Base-by-base conservation (phyloP, 2,888 invertebrate species). In the Nymphalis c-album region DNA sequence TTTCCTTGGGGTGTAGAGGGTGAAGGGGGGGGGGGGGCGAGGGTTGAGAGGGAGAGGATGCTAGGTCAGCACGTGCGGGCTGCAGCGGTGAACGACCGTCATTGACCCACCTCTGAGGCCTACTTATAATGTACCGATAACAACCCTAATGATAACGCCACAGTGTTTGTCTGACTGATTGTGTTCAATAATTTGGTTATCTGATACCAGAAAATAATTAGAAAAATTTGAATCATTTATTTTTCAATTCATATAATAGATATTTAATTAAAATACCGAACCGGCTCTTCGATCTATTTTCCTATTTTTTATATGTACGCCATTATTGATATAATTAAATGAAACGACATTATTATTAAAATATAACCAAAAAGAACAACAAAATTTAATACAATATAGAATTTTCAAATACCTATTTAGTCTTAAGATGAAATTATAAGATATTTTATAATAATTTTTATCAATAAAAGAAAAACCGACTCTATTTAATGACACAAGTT, bases 11-110 rank as follows among this genome's bases (percentile, higher is more conserved):
- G 68, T 60, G 53, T 58, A 47, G 53, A 53, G 62, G 6, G 26
- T 40, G 61, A 67, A 71, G 68, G 71, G 60, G 63, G 50, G 60
- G 63, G 50, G 35, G 67, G 69, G 72, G 77, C 72, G 70, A 68
- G 75, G 74, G 77, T 71, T 70, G 71, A 63, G 71, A 70, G 71
- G 67, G 72, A 75, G 72, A 77, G 77, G 76, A 65, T 79, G 81
- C 87, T 88, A 86, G 88, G 89, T 83, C 87, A 83, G 79, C 90
- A 88, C 90, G 89, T 88, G 90, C 86, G 84, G 85, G 80, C 78
- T 89, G 90, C 89, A 89, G 78, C 84, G 90, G 90, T 91, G 83
- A 88, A 90, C 84, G 91, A 91, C 89, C 91, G 91, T 88, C 91
- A 91, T 91, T 91, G 91, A 91, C 91, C 91, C 89, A 91, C 83